Evolutionary conservation across 2,113 vertebrate species (phyloP).

Genomic region (Castor canadensis): DNA sequence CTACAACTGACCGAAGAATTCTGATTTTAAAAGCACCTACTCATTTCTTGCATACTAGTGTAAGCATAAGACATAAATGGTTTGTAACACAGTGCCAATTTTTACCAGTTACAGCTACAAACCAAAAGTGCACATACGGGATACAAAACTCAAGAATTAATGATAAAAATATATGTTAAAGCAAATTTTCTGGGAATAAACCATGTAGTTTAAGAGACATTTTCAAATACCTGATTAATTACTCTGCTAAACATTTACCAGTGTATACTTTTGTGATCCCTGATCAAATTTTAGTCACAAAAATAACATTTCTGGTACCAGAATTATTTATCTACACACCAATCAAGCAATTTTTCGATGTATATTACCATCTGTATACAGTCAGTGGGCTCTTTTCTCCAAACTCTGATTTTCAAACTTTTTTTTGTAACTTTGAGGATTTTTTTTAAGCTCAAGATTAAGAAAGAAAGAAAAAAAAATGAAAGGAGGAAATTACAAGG

Average conservation of each 20-base stretch:
- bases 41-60: conserved; percentile 82
- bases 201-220: conserved; percentile 69
- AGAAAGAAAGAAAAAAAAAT: conserved; percentile 67
- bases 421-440: conserved; percentile 76
- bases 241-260: conserved; percentile 65
- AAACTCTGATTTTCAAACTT: conserved; percentile 66
- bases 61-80: conserved; percentile 81
- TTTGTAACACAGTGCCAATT: conserved; percentile 81
- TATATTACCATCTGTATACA: conserved; percentile 54
- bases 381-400: conserved; percentile 43
- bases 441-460: conserved; percentile 75
- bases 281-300: conserved; percentile 62
- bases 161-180: conserved; percentile 71
- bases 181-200: conserved; percentile 78
- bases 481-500: conserved; percentile 72
- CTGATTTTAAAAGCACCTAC: conserved; percentile 83
- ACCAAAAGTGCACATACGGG: conserved; percentile 84
- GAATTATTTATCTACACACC: conserved; percentile 40
- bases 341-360: conserved; percentile 46
- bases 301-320: conserved; percentile 60
- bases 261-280: conserved; percentile 70
- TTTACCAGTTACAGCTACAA: conserved; percentile 81
- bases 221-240: conserved; percentile 72
- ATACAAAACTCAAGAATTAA: conserved; percentile 80
- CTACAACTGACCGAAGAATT: conserved; percentile 68